Evolutionary conservation across 2,113 vertebrate genomes (phyloP), one percentile per base, ranked within the genome.

Genomic region (Lophius piscatorius): DNA sequence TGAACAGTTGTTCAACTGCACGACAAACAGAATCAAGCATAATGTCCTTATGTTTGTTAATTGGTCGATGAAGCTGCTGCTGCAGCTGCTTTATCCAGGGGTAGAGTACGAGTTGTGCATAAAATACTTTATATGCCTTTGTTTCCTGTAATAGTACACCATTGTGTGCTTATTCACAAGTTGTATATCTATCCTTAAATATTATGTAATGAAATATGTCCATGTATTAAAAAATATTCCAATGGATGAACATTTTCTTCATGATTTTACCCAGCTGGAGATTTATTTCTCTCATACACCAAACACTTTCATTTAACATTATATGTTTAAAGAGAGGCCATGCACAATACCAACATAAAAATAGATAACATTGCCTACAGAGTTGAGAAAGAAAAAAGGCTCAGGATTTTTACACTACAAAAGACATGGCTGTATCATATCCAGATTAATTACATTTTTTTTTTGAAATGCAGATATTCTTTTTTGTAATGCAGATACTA

Each of bases 11-110:
- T 76, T 73, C 58, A 49, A 74, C 70, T 55, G 51, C 50, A 31
- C 20, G 1, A 36, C 52, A 74, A 31, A 31, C 5, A 31, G 3
- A 31, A 31, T 51, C 39, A 70, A 69, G 59, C 47, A 48, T 64
- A 71, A 69, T 68, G 68, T 75, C 75, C 70, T 57, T 75, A 49
- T 82, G 73, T 80, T 70, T 68, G 66, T 63, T 80, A 61, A 79
- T 60, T 54, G 59, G 55, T 56, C 23, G 51, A 38, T 36, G 24
- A n/a, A 72, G 66, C 36, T 24, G 13, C 62, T 51, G 50, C 56
- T 52, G 18, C 44, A 64, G 71, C 54, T 33, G 49, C 28, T 42
- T 55, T 69, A 74, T 80, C 71, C 28, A 52, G 65, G 23, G 66
- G 67, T 17, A 61, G 14, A 67, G 41, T 10, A 29, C 55, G 44